A percentile compares a stretch with the other conserved stretches of the same genome.
Conservation (phyloP, 1,140 invertebrate species). For the Oppia nitens region DNA sequence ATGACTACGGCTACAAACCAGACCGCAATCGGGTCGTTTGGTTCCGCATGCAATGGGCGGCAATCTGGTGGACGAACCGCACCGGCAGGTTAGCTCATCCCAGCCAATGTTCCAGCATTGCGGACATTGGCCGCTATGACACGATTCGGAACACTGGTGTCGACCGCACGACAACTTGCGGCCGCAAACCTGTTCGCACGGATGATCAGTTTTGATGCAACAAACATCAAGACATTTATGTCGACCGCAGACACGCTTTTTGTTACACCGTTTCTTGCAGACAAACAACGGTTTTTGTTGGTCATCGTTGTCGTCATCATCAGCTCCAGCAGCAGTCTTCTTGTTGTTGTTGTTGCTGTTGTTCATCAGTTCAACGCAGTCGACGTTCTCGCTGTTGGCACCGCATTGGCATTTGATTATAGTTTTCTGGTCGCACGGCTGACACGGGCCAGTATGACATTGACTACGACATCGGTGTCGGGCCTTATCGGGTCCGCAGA, state of each 20-base stretch:
- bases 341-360: conserved; percentile 55
- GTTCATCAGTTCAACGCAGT: conserved; percentile 50
- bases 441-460: conserved; percentile 70
- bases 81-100: conserved; percentile 79
- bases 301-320: conserved; percentile 49
- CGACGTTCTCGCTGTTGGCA: conserved; percentile 59
- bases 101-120: conserved; percentile 67
- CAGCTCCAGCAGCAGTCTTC: conserved; percentile 57
- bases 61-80: conserved; percentile 62
- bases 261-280: conserved; percentile 77
- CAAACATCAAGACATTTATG: conserved; percentile 74
- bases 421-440: conserved; percentile 57
- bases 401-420: conserved; percentile 74
- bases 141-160: conserved; percentile 70
- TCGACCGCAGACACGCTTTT: conserved; percentile 64
- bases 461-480: conserved; percentile 50
- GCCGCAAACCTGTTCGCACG: conserved; percentile 64
- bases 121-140: conserved; percentile 71
- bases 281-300: conserved; percentile 32
- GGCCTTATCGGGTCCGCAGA: conserved; percentile 54
- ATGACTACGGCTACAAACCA: conserved; percentile 56
- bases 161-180: conserved; percentile 45
- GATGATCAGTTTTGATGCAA: conserved; percentile 68
- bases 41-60: conserved; percentile 84
- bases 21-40: conserved; percentile 53